These are phyloP conservation scores for Platerodrilus igneus DNA, from an alignment of 2,888 invertebrate species.

Conservation along the genomic window DNA sequence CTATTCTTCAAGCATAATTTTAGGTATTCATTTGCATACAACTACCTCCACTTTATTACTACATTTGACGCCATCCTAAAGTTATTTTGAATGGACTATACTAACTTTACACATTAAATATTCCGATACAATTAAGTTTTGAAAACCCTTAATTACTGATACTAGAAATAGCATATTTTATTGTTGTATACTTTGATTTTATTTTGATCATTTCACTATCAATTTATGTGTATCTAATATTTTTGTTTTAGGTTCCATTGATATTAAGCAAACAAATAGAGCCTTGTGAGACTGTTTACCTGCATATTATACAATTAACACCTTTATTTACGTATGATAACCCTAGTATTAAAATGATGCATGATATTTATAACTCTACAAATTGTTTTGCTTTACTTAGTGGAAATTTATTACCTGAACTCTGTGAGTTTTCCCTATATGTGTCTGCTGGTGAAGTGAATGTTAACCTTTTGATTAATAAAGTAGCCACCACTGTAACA, in stretches of 20 bases:
- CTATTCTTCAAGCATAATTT: no score
- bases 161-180: conserved; percentile 36
- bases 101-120: no score
- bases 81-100: no score
- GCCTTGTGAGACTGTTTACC: conserved; percentile 38
- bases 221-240: no score
- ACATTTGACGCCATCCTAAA: no score
- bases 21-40: no score
- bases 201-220: no score
- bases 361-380: conserved; percentile 50
- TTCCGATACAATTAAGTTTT: no score
- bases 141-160: no score
- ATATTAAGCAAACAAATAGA: conserved; percentile 46
- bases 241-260: conserved; percentile 51
- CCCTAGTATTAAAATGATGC: conserved; percentile 51
- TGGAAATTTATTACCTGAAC: conserved; percentile 53
- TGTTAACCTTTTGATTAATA: conserved; percentile 53
- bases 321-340: conserved; percentile 50
- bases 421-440: conserved; percentile 71
- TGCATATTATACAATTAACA: conserved; percentile 58
- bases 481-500: conserved; percentile 47
- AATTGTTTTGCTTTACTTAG: conserved; percentile 64
- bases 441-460: conserved; percentile 59
- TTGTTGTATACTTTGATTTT: conserved; percentile 2
- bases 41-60: no score